A percentile compares a stretch with the other conserved stretches of the same genome.
Conservation (phyloP, 2,888 invertebrate genomes). For the Melitaea athalia region DNA sequence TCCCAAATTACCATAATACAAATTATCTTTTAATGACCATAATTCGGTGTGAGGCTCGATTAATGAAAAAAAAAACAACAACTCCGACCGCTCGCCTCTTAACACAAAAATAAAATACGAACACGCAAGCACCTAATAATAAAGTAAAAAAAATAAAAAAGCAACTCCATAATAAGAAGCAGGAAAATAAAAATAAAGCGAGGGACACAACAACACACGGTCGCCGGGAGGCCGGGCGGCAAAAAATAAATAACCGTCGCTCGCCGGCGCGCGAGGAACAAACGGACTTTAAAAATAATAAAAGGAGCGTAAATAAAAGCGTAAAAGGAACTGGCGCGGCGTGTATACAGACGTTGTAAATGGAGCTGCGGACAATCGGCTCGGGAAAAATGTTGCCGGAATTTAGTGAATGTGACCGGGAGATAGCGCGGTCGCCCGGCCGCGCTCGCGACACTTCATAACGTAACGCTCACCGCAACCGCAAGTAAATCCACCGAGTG, state of each 20-base stretch:
- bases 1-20: slow-evolving; percentile 81
- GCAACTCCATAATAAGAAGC: slow-evolving; percentile 81
- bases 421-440: slow-evolving; percentile 55
- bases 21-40: slow-evolving; percentile 82
- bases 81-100: slow-evolving; percentile 73
- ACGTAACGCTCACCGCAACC: slow-evolving; percentile 63
- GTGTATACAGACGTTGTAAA: slow-evolving; percentile 79
- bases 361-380: slow-evolving; percentile 81
- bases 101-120: slow-evolving; percentile 82
- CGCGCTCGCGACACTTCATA: slow-evolving; percentile 60
- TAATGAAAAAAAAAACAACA: slow-evolving; percentile 68
- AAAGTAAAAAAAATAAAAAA: slow-evolving; percentile 67
- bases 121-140: slow-evolving; percentile 80
- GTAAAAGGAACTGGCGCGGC: slow-evolving; percentile 81
- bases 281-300: slow-evolving; percentile 82
- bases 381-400: slow-evolving; percentile 77
- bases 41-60: slow-evolving; percentile 79
- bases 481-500: slow-evolving; percentile 46
- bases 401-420: slow-evolving; percentile 78
- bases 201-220: slow-evolving; percentile 81
- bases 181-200: slow-evolving; percentile 81
- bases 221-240: slow-evolving; percentile 80
- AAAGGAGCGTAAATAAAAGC: slow-evolving; percentile 82
- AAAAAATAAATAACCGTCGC: slow-evolving; percentile 80
- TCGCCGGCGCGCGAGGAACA: slow-evolving; percentile 80